These are phyloP conservation scores for Tenthredo distinguenda DNA, from an alignment of 2,888 invertebrate species.

Conservation along the genomic window DNA sequence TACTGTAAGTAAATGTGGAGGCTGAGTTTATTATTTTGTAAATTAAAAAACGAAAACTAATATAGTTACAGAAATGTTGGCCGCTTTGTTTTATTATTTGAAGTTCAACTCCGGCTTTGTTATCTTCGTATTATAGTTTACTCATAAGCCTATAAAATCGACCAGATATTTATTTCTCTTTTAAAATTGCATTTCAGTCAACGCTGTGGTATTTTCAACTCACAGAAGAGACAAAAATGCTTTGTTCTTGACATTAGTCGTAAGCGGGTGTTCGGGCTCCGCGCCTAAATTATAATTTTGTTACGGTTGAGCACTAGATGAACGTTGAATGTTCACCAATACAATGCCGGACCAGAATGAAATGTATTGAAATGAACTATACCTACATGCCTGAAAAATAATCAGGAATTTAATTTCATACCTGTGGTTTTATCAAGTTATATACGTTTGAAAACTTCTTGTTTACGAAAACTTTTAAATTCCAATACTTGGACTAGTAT, in stretches of 20 bases:
- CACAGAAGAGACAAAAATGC: too few species aligned
- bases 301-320: too few species aligned
- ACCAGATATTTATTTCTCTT: not conserved
- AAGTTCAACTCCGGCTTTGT: not conserved
- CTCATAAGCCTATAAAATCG: not conserved
- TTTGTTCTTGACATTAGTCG: too few species aligned
- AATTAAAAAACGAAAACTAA: not conserved
- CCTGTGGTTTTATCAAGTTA: too few species aligned
- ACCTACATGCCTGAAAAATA: too few species aligned
- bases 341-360: too few species aligned
- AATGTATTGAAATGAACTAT: too few species aligned
- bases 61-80: not conserved
- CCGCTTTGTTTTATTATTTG: not conserved
- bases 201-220: not conserved
- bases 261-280: too few species aligned
- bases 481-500: not conserved
- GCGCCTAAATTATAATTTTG: too few species aligned
- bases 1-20: not conserved
- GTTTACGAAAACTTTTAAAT: not conserved
- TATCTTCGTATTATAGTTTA: not conserved
- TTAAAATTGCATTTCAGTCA: not conserved
- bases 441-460: not conserved
- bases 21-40: slow-evolving; percentile 15
- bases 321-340: too few species aligned
- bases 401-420: too few species aligned